Evolutionary conservation across 2,797 vertebrate species (phyloP), one percentile per base, ranked within the genome.

Genomic region (Crax fasciolata): DNA sequence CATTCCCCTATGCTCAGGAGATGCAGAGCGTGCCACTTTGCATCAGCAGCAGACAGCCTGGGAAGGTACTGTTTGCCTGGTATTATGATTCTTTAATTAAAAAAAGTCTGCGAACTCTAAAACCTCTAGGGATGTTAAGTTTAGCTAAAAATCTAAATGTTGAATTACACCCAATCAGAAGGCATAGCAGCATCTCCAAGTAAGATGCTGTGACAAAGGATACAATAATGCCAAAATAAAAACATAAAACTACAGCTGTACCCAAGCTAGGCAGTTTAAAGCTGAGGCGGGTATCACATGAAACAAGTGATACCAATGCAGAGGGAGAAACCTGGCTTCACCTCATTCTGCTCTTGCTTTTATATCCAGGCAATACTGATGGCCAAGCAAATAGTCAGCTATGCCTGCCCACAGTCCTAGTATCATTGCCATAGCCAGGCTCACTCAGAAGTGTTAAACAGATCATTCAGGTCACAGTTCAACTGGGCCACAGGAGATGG

Each of bases 41-140:
- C 95, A 95, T 55, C 59, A 66, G 72, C 63, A 73, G 59, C 77
- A 87, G 77, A 44, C 59, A 82, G 80, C 61, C 90, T 95, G 86
- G 84, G 94, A 97, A 97, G 92, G 61, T 20, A 57, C 6, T 70
- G 71, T 63, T 75, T 49, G 48, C 67, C 59, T 73, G 49, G 44
- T 43, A 89, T 28, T 12, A 5, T 15, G 67, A 59, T 62, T 73
- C 43, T 68, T 80, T 54, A 83, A 91, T 89, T 78, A 43, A 68
- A 55, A 68, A 59, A 75, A 48, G 6, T 4, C 54, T 90, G 49
- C 39, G 78, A 90, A 57, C 48, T 82, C 30, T 30, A 73, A 84
- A 71, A 61, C 71, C 78, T 95, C 48, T 46, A 52, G 86, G 59
- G 88, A 57, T 76, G 48, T 73, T 59, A 84, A 82, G 43, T 79